A percentile compares a stretch with the other conserved stretches of the same genome.
These are phyloP conservation scores for Temnothorax nylanderi DNA, from an alignment of 1,140 invertebrate genomes.

Conservation along the genomic window DNA sequence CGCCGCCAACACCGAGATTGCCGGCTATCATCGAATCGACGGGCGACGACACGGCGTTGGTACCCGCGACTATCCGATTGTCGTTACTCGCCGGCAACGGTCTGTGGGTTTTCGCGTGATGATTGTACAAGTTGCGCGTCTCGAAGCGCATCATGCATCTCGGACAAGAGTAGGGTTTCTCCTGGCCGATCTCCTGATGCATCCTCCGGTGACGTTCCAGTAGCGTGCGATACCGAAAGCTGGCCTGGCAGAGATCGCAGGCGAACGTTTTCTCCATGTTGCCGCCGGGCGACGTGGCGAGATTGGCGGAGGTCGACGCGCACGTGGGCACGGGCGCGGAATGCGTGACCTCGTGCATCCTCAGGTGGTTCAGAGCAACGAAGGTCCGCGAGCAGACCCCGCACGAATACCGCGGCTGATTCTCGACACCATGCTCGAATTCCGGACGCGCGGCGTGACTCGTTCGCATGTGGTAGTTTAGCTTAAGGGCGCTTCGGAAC, in stretches of 20 bases:
- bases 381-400: constrained; percentile 79
- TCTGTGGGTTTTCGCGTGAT: constrained; percentile 84
- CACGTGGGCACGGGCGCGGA: constrained; percentile 48
- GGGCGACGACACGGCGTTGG: constrained; percentile 26
- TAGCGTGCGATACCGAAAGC: constrained; percentile 83
- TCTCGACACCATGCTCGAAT: constrained; percentile 71
- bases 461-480: constrained; percentile 83
- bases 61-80: constrained; percentile 17
- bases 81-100: constrained; percentile 34
- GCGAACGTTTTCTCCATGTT: constrained; percentile 79
- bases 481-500: constrained; percentile 80
- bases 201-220: constrained; percentile 83
- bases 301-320: constrained; percentile 38
- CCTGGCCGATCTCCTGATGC: constrained; percentile 78
- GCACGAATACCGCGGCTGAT: constrained; percentile 78
- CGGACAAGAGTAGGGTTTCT: constrained; percentile 83
- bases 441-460: constrained; percentile 76
- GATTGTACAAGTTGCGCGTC: constrained; percentile 83
- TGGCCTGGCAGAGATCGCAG: constrained; percentile 83
- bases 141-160: constrained; percentile 84
- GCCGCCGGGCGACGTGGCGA: background rate
- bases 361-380: constrained; percentile 78
- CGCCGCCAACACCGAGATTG: constrained; percentile 6
- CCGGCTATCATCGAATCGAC: constrained; percentile 36
- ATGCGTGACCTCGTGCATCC: constrained; percentile 81